phyloP scores from a whole-genome alignment of 2,888 invertebrate genomes.

The Endomychus coccineus region DNA sequence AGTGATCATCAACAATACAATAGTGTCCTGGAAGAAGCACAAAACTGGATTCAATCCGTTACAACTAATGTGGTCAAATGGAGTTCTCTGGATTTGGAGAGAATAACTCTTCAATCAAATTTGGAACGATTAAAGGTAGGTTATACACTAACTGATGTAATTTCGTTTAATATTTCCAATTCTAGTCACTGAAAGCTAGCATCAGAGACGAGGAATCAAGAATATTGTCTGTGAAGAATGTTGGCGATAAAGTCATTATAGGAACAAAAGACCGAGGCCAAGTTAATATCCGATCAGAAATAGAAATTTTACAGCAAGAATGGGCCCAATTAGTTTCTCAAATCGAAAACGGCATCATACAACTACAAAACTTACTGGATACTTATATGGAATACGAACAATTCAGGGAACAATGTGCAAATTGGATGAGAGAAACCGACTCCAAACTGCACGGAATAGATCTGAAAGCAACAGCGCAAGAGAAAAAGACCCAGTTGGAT shows the following conservation, averaged over 20 bases:
- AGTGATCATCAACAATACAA: conserved; percentile 84
- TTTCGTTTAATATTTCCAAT: conserved; percentile 1
- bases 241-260: conserved; percentile 87
- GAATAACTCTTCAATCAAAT: conserved; percentile 78
- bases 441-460: conserved; percentile 82
- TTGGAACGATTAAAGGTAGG: conserved; percentile 67
- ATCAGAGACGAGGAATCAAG: conserved; percentile 81
- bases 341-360: conserved; percentile 68
- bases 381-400: conserved; percentile 90
- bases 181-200: conserved; percentile 62
- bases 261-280: conserved; percentile 79
- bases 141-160: conserved; percentile 2
- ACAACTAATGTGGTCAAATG: conserved; percentile 73
- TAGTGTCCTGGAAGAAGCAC: conserved; percentile 76
- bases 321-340: conserved; percentile 78
- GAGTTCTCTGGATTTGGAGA: conserved; percentile 77
- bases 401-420: conserved; percentile 73
- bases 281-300: conserved; percentile 76
- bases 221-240: conserved; percentile 67
- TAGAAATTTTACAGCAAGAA: conserved; percentile 82
- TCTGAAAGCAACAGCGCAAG: conserved; percentile 69
- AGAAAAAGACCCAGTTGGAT: conserved; percentile 81
- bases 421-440: conserved; percentile 85
- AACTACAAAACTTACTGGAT: conserved; percentile 73
- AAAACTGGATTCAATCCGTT: conserved; percentile 82